A percentile compares a stretch with the other conserved stretches of the same genome.
These are phyloP conservation scores for Sminthopsis crassicaudata DNA, from an alignment of 2,113 vertebrate genomes.

Conservation along the genomic window DNA sequence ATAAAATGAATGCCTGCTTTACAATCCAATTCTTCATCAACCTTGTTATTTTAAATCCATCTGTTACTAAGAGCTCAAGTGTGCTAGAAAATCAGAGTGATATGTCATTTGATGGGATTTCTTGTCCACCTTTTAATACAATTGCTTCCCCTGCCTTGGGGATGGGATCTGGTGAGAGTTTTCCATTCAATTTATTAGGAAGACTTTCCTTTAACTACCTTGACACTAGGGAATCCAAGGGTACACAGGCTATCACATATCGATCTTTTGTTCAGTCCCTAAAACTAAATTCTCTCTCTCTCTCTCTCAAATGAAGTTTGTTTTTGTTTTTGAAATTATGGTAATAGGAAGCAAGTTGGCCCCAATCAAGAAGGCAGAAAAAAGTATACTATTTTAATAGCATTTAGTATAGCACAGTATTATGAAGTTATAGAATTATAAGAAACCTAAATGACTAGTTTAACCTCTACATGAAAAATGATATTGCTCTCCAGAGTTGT, in stretches of 20 bases:
- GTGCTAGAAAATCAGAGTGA: neutral
- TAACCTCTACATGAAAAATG: neutral
- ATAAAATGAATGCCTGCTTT: conserved; percentile 14
- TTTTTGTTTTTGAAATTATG: neutral
- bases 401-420: neutral
- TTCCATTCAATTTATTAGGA: neutral
- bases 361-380: neutral
- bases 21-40: neutral
- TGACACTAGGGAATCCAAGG: neutral
- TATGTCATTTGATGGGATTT: neutral
- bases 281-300: neutral
- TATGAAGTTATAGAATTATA: neutral
- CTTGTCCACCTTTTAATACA: neutral
- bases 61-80: conserved; percentile 32
- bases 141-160: neutral
- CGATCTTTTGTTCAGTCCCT: neutral
- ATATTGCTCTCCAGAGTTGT: neutral
- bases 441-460: neutral
- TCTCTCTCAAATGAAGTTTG: neutral
- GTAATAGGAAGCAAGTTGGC: neutral
- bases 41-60: conserved; percentile 15
- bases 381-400: neutral
- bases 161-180: too few species aligned
- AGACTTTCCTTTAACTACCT: neutral
- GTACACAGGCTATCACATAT: neutral